phyloP scores from a whole-genome alignment of 1,140 invertebrate genomes.

The Drosophila carrolli region DNA sequence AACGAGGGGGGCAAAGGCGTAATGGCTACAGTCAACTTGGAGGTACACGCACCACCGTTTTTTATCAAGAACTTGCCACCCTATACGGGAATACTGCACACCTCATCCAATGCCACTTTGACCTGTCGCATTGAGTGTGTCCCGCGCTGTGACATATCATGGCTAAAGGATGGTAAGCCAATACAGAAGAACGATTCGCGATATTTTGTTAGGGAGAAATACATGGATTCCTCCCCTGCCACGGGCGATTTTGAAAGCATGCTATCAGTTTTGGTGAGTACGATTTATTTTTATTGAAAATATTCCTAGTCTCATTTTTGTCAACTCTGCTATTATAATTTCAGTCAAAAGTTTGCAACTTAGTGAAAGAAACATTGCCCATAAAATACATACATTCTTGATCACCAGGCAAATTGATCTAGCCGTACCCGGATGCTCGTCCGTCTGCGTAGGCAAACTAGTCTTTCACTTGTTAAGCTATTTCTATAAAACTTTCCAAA shows the following conservation, averaged over 20 bases:
- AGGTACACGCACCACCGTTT: slow-evolving; percentile 93
- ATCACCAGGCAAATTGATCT: too few relatives aligned
- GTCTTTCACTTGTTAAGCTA: too few relatives aligned
- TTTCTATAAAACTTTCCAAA: too few relatives aligned
- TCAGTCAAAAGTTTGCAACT: too few relatives aligned
- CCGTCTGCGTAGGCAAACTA: too few relatives aligned
- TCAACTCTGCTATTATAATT: too few relatives aligned
- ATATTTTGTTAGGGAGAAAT: slow-evolving; percentile 89
- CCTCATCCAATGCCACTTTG: slow-evolving; percentile 89
- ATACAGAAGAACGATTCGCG: slow-evolving; percentile 88
- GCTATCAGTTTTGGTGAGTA: slow-evolving; percentile 90
- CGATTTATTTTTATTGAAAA: neutral
- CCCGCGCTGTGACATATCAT: slow-evolving; percentile 92
- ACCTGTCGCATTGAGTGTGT: slow-evolving; percentile 95
- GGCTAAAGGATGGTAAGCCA: slow-evolving; percentile 90
- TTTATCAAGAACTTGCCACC: slow-evolving; percentile 93
- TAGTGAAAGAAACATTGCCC: too few relatives aligned
- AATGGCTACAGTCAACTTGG: slow-evolving; percentile 89
- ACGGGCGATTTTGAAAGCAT: slow-evolving; percentile 95
- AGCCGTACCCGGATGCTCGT: too few relatives aligned
- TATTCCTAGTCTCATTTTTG: too few relatives aligned
- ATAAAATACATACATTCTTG: too few relatives aligned
- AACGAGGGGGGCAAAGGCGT: slow-evolving; percentile 93
- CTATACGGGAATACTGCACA: slow-evolving; percentile 91
- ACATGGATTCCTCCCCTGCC: slow-evolving; percentile 88